Conservation (phyloP, 1,140 invertebrate species). For the Sminthurides bifidus region DNA sequence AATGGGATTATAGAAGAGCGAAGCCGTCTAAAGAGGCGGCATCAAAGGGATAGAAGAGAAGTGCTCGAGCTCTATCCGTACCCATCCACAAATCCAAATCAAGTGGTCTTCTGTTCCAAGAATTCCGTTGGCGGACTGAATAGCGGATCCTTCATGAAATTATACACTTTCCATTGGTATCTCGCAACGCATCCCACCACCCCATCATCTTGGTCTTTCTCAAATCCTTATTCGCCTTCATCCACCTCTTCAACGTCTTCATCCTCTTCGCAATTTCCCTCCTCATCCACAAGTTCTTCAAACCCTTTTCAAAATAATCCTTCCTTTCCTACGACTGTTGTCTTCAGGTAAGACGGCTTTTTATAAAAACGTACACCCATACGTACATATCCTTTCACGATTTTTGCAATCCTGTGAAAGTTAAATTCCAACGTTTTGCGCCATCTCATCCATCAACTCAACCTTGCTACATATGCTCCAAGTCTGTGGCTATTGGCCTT, state of each 20-base stretch:
- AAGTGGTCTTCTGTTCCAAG: conserved; percentile 24
- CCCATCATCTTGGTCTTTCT: not conserved
- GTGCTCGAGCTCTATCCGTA: conserved; percentile 15
- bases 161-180: conserved; percentile 27
- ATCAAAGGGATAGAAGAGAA: conserved; percentile 25
- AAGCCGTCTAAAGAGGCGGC: conserved; percentile 19
- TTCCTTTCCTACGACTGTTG: conserved; percentile 14
- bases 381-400: no score
- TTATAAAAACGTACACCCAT: not conserved
- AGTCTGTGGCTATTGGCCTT: no score
- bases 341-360: conserved; percentile 22
- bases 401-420: no score
- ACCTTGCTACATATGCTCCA: no score
- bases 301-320: not conserved
- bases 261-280: not conserved
- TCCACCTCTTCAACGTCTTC: not conserved
- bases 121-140: conserved; percentile 23
- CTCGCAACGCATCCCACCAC: conserved; percentile 20
- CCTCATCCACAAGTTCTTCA: not conserved
- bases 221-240: not conserved
- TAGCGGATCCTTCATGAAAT: conserved; percentile 12
- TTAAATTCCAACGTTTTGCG: no score
- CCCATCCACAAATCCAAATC: not conserved
- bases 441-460: no score
- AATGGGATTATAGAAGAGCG: conserved; percentile 18